Evolutionary conservation across 2,797 vertebrate species (phyloP), one percentile per base, ranked within the genome.

Genomic region (Liasis olivaceus): DNA sequence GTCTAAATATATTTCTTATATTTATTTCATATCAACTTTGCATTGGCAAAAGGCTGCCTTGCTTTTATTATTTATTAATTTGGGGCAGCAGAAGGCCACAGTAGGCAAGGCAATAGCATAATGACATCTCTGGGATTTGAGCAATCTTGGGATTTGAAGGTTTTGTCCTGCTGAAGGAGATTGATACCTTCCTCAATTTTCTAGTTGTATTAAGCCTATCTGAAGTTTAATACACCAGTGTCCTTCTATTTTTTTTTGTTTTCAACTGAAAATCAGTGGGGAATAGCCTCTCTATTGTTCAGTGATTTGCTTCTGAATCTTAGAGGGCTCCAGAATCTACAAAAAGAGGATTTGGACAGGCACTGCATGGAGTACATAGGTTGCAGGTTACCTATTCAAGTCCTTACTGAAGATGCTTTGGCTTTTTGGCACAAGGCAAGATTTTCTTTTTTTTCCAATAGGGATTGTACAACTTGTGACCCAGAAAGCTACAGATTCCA

Each of bases 1-100:
- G n/a, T 66, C 24, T 31, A 36, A n/a, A 1, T 88, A 87, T 2
- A 0, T 24, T 85, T 24, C 36, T 84, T 1, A 12, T 51, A 1
- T 58, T 91, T 84, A 81, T 24, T 81, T 81, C 42, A 81, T 47
- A 22, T 24, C 36, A 81, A 47, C 42, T 81, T 81, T 81, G 47
- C 77, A 47, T 81, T 81, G 42, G 3, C 36, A 81, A 47, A 9
- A 20, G 77, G 20, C 51, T 47, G 42, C 42, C 22, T 24, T 81
- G 77, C 22, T 47, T 81, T 81, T 47, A 81, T 47, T 47, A 81
- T 81, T 81, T 47, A 24, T 81, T 81, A 81, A 47, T 81, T 47
- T 81, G 36, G 31, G 42, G 22, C 22, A 81, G 36, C 72, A 22
- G 8, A 81, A 81, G 72, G 8, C 9, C 36, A 24, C 36, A 47